Evolutionary conservation across 2,113 vertebrate genomes (phyloP).

Genomic region (Acanthochromis polyacanthus): DNA sequence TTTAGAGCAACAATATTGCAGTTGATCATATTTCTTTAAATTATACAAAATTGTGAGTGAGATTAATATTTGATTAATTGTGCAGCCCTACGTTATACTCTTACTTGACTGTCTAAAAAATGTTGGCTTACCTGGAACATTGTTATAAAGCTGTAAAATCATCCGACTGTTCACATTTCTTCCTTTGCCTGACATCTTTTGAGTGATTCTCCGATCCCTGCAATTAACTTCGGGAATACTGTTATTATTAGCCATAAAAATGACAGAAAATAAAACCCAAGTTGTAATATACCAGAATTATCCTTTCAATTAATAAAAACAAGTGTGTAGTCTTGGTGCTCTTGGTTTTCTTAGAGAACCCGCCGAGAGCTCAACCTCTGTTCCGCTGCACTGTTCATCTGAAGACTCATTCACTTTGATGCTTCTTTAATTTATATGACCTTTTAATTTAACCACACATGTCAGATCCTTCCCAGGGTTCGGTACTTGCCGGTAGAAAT

Average conservation of each 20-base stretch:
- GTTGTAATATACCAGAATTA: slow-evolving; percentile 23
- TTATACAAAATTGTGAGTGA: too few species aligned
- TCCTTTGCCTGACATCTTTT: background rate
- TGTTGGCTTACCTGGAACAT: too few species aligned
- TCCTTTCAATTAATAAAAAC: slow-evolving; percentile 33
- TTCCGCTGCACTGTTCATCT: slow-evolving; percentile 27
- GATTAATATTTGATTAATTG: too few species aligned
- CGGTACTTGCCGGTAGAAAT: slow-evolving; percentile 18
- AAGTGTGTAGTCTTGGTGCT: slow-evolving; percentile 24
- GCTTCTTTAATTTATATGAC: slow-evolving; percentile 70
- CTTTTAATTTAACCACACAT: slow-evolving; percentile 66
- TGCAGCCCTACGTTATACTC: too few species aligned
- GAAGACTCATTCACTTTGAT: slow-evolving; percentile 56
- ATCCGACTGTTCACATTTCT: too few species aligned
- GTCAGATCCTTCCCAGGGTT: slow-evolving; percentile 41
- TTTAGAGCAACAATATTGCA: too few species aligned
- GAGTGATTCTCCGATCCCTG: background rate
- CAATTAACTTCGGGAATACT: slow-evolving; percentile 31
- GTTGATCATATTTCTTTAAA: too few species aligned
- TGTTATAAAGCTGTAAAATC: too few species aligned
- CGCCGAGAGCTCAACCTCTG: slow-evolving; percentile 26
- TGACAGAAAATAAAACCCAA: slow-evolving; percentile 6
- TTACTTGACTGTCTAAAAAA: too few species aligned
- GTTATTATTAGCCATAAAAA: slow-evolving; percentile 30
- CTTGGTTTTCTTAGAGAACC: slow-evolving; percentile 27